phyloP scores from a whole-genome alignment of 2,797 vertebrate species.

The Scomberomorus guttatus region DNA sequence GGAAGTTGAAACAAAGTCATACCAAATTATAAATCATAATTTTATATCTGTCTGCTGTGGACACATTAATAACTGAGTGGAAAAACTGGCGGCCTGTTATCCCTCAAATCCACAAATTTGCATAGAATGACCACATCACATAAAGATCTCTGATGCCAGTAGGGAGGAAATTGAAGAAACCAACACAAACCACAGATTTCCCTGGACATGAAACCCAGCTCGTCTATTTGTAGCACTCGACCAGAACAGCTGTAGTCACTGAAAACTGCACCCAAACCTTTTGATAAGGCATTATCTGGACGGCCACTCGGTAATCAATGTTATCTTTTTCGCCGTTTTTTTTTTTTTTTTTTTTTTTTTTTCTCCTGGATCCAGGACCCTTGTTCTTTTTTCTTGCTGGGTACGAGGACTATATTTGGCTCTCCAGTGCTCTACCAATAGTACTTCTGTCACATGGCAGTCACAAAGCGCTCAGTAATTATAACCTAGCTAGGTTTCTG shows the following conservation, averaged over 20 bases:
- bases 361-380: slow-evolving; percentile 51
- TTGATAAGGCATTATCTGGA: slow-evolving; percentile 51
- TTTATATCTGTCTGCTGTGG: slow-evolving; percentile 18
- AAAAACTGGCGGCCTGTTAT: slow-evolving; percentile 19
- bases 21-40: slow-evolving; percentile 13
- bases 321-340: slow-evolving; percentile 50
- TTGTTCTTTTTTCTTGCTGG: slow-evolving; percentile 57
- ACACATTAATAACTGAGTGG: slow-evolving; percentile 26
- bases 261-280: slow-evolving; percentile 57
- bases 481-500: slow-evolving; percentile 79
- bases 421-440: slow-evolving; percentile 75
- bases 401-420: slow-evolving; percentile 80
- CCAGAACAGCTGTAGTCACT: slow-evolving; percentile 35
- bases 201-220: slow-evolving; percentile 31
- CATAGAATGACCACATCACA: slow-evolving; percentile 56
- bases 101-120: slow-evolving; percentile 40
- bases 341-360: background rate
- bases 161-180: slow-evolving; percentile 59
- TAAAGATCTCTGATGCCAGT: slow-evolving; percentile 35
- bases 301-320: slow-evolving; percentile 50
- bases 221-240: slow-evolving; percentile 40
- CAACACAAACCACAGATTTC: slow-evolving; percentile 48
- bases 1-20: background rate
- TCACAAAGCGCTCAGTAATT: slow-evolving; percentile 83
- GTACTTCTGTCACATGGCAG: slow-evolving; percentile 83